These are phyloP conservation scores for Acanthococcus lagerstroemiae DNA, from an alignment of 2,888 invertebrate species.

Conservation along the genomic window DNA sequence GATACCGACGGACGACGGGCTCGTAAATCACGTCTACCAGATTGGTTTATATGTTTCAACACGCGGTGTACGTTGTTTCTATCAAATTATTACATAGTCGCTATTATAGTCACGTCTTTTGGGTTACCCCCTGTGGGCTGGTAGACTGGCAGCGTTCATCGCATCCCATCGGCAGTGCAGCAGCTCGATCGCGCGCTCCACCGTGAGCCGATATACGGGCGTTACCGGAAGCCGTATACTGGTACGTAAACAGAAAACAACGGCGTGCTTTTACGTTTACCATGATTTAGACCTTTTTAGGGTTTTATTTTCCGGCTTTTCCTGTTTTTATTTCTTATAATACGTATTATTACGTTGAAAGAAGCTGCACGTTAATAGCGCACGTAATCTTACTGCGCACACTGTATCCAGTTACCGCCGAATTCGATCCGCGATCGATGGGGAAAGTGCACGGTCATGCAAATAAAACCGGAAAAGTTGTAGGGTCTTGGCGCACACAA, in stretches of 20 bases:
- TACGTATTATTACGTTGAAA: no score
- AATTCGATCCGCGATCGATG: no score
- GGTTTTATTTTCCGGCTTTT: no score
- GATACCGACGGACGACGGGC: no score
- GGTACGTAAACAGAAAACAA: neutral
- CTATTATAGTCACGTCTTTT: conserved; percentile 27
- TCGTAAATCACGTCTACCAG: conserved; percentile 22
- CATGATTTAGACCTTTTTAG: neutral
- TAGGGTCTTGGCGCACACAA: no score
- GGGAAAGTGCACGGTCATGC: no score
- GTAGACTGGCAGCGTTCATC: conserved; percentile 13
- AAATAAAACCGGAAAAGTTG: no score
- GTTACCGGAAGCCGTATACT: conserved; percentile 28
- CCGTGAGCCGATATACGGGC: conserved; percentile 13
- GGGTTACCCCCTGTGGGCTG: conserved; percentile 16
- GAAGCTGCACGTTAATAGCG: no score
- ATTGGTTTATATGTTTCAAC: conserved; percentile 26
- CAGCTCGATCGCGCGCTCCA: neutral
- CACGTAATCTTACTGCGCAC: no score
- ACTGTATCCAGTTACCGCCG: no score
- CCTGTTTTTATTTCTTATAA: no score
- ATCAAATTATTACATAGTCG: conserved; percentile 26
- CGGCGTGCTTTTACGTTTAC: neutral
- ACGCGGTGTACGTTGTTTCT: conserved; percentile 23
- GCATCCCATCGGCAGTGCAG: no score